Percentiles rank a stretch among this genome's conserved stretches.
Conservation (phyloP, 1,140 invertebrate species). For the Drosophila auraria region DNA sequence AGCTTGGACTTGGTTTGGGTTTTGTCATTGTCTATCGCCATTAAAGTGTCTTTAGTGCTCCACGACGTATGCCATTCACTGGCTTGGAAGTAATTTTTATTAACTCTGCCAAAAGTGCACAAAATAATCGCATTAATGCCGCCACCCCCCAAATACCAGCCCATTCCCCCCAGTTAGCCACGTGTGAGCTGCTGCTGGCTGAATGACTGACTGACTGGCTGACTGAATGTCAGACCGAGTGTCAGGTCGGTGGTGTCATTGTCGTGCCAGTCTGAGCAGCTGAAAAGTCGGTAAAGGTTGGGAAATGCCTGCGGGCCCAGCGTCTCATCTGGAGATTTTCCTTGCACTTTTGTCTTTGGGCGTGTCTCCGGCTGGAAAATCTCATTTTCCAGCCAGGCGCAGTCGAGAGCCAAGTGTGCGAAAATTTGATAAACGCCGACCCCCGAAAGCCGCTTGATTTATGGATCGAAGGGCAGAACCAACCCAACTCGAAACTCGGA, state of each 20-base stretch:
- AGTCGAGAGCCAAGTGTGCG: conserved; percentile 75
- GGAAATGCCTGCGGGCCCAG: conserved; percentile 57
- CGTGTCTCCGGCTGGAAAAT: conserved; percentile 69
- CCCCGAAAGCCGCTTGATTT: conserved; percentile 69
- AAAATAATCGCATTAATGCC: conserved; percentile 82
- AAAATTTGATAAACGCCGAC: conserved; percentile 80
- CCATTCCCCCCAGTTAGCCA: conserved; percentile 42
- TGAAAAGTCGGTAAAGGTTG: conserved; percentile 58
- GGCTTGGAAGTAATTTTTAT: conserved; percentile 83
- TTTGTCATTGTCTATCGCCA: conserved; percentile 67
- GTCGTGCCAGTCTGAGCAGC: conserved; percentile 53
- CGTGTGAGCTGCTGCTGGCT: conserved; percentile 64
- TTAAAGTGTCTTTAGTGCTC: conserved; percentile 80
- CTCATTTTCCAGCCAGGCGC: conserved; percentile 64
- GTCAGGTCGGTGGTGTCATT: conserved; percentile 71
- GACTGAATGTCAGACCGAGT: conserved; percentile 34
- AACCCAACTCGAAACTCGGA: conserved; percentile 10
- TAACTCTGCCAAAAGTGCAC: conserved; percentile 81
- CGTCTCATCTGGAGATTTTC: conserved; percentile 35
- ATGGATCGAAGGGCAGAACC: conserved; percentile 53
- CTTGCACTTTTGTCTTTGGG: conserved; percentile 74
- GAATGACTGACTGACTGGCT: conserved; percentile 46
- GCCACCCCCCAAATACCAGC: conserved; percentile 1
- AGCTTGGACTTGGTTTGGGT: conserved; percentile 36
- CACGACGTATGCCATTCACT: conserved; percentile 78